Base-by-base conservation (phyloP, 2,888 invertebrate genomes). In the Zygaena filipendulae region DNA sequence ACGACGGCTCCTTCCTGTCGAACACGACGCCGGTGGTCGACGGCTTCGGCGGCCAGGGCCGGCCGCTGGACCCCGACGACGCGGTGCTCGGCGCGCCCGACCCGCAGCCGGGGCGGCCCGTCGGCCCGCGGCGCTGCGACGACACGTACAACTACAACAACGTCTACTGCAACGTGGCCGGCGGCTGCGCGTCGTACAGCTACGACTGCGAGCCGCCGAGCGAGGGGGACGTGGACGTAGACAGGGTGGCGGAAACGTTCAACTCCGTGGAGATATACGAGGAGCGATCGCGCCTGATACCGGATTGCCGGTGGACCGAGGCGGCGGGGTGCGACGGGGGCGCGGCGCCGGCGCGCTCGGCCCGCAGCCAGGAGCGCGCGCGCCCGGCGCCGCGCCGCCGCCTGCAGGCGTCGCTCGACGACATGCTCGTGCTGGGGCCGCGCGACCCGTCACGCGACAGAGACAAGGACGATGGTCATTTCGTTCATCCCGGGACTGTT, bases 341-440 rank as follows among this genome's bases (percentile, higher is more conserved):
- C 0, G 60, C 60, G 0, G 67, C 66, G 30, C 69, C 68, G 30
- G 61, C 64, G 1, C 69, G 71, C 39, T 85, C 84, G 21, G 79
- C 82, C 2, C 69, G 83, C 41, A 85, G 84, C 43, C 77, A 82
- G 33, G 85, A 85, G 34, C 69, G 68, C 33, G 59, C 72, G 2
- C 43, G 71, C 9, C 70, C 69, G 3, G 41, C 60, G 3, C 39
- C 63, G 5, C 38, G 61, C 20, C 52, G 49, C 29, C 70, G 69
- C 18, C 40, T 81, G 42, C 82, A 77, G 37, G 74, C 80, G 4
- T 85, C 85, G 0, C 59, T 85, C 43, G 85, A 85, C 36, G 84
- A 85, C 42, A 84, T 85, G 55, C 71, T 84, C 7, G 70, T 84
- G 42, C 50, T 84, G 21, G 69, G 82, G 0, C 21, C 68, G 10